Evolutionary conservation across 2,797 vertebrate species (phyloP), one percentile per base, ranked within the genome.

Genomic region (Saxicola maurus): DNA sequence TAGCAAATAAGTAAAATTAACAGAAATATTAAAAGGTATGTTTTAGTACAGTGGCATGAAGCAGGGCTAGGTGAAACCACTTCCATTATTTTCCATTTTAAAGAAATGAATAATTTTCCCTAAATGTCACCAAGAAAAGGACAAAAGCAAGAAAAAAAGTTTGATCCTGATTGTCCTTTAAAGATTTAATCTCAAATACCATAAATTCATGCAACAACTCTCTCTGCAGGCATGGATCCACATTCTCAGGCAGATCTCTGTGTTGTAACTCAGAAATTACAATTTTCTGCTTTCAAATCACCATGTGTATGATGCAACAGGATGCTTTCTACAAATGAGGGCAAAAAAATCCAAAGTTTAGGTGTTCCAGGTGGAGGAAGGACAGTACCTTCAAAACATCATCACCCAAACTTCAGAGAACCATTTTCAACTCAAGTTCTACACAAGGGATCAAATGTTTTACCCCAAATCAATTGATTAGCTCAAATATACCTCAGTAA

Each of bases 21-120:
- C 1, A 43, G 24, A 59, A 60, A 17, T 20, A 35, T 8, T 65
- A 10, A 42, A 38, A 16, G 8, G 0, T n/a, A 2, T 28, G 4
- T 43, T 67, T 65, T n/a, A 65, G 8, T 6, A 6, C 48, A 21
- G 2, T 13, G 45, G 8, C 5, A 19, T 11, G 9, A 61, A 64
- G 28, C 9, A 51, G 4, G 7, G 15, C 9, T 69, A 38, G 5
- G 15, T 33, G 38, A 81, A 52, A 17, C 3, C 3, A 9, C 2
- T 31, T 48, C 45, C 23, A 37, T 20, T 27, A 20, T 33, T 56
- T 71, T 24, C 30, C 23, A 68, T 48, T 25, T 5, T 30, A 90
- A 66, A 33, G 14, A 13, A 25, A 20, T 37, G 9, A 75, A 84
- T 4, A 2, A 7, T 46, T 75, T 66, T 68, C 38, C 46, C 8